Conservation (phyloP, 2,888 invertebrate genomes). For the Eudemis profundana region DNA sequence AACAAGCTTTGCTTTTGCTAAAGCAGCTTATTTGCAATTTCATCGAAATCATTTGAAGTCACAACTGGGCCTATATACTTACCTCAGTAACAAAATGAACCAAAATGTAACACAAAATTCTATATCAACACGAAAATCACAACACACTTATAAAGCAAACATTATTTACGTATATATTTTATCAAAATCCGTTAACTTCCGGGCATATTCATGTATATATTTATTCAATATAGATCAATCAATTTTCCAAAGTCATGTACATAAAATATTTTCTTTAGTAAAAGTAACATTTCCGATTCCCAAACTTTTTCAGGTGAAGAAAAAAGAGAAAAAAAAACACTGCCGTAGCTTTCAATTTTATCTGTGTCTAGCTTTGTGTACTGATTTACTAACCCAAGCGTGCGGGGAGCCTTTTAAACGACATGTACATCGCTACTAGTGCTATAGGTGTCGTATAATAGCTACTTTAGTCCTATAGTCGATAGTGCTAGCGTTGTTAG, state of each 20-base stretch:
- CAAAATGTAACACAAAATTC: conserved; percentile 50
- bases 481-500: conserved; percentile 27
- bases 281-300: conserved; percentile 55
- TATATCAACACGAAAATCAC: conserved; percentile 51
- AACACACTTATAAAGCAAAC: conserved; percentile 51
- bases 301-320: conserved; percentile 78
- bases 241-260: conserved; percentile 39
- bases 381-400: conserved; percentile 69
- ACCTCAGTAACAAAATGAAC: conserved; percentile 47
- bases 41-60: conserved; percentile 50
- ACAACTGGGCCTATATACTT: conserved; percentile 48
- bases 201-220: conserved; percentile 55
- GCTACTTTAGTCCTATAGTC: conserved; percentile 23
- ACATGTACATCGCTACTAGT: conserved; percentile 17
- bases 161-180: conserved; percentile 27
- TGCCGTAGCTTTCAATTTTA: conserved; percentile 71
- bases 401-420: conserved; percentile 68
- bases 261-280: conserved; percentile 22
- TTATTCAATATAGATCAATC: conserved; percentile 47
- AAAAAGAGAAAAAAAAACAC: conserved; percentile 51
- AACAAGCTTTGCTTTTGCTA: conserved; percentile 75
- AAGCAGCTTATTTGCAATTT: conserved; percentile 74
- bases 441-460: conserved; percentile 33
- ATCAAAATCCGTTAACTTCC: conserved; percentile 67
- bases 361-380: conserved; percentile 80